phyloP scores from a whole-genome alignment of 2,113 vertebrate genomes.

The Anoura caudifer region DNA sequence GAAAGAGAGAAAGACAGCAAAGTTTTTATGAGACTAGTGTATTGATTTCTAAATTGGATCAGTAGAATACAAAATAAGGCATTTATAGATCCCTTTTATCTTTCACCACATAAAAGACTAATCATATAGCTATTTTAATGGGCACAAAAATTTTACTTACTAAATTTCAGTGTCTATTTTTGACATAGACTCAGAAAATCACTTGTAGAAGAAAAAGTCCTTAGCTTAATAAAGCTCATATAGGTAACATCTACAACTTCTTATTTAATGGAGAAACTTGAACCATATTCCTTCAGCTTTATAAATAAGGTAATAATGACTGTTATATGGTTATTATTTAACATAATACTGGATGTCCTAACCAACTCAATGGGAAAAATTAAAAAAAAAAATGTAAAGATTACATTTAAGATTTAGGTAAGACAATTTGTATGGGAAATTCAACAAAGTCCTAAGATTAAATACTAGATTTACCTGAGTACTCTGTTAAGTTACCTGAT shows the following conservation, averaged over 20 bases:
- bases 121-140: neutral
- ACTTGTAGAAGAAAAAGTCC: neutral
- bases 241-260: neutral
- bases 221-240: neutral
- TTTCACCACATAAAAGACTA: neutral
- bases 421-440: neutral
- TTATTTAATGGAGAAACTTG: neutral
- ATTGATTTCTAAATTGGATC: constrained; percentile 26
- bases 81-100: neutral
- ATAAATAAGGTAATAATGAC: neutral
- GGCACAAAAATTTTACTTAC: neutral
- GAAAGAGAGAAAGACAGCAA: neutral
- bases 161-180: constrained; percentile 29
- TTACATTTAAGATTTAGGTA: neutral
- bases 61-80: constrained; percentile 11
- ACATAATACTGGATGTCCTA: neutral
- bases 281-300: neutral
- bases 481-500: neutral
- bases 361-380: neutral
- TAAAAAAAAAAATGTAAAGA: neutral
- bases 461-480: neutral
- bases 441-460: neutral
- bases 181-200: neutral
- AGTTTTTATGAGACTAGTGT: neutral
- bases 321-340: neutral